Base-by-base conservation (phyloP, 2,113 vertebrate species). In the Pseudorhombus dupliciocellatus region DNA sequence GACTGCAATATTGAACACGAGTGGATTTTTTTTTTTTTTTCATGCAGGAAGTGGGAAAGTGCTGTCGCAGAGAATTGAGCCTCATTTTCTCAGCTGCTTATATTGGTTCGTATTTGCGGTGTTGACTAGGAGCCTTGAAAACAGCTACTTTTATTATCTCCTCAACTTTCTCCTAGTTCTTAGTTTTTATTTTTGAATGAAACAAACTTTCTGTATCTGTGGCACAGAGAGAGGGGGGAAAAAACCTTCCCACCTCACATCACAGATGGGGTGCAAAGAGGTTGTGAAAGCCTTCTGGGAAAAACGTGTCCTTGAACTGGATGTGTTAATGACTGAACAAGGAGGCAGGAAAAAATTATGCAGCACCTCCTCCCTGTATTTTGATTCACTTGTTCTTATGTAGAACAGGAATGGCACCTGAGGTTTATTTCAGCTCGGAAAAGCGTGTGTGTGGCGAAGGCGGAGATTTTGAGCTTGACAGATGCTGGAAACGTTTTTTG, bases 241-340 rank as follows among this genome's bases (percentile, higher is more conserved):
- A 59, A 16, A 12, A 22, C 40, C 61, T 59, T 62, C 25, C 40
- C 66, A 75, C 70, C 61, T 75, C 67, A 46, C 78, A 57, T 88
- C 85, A 81, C 84, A 84, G 78, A 78, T 22, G 82, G 82, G 85
- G 87, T 46, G 84, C 70, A 81, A 84, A 87, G 80, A 84, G 83
- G 84, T 86, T 87, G 90, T 76, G 85, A 89, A 91, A 70, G 71
- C 80, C 86, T 86, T 84, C 63, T 66, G 80, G 88, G 84, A 70
- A 66, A 82, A 86, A 83, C 2, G 80, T 83, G 86, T 88, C 80
- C 85, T 85, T 87, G 87, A 88, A 88, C 84, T 80, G 74, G 72
- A 89, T 78, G 88, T 89, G 87, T 87, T 91, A 87, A 91, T 90
- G 87, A 89, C 80, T 83, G 74, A 88, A 80, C 55, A 10, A 56